Evolutionary conservation across 2,888 invertebrate genomes (phyloP), one percentile per base, ranked within the genome.

Genomic region (Pammene aurita): DNA sequence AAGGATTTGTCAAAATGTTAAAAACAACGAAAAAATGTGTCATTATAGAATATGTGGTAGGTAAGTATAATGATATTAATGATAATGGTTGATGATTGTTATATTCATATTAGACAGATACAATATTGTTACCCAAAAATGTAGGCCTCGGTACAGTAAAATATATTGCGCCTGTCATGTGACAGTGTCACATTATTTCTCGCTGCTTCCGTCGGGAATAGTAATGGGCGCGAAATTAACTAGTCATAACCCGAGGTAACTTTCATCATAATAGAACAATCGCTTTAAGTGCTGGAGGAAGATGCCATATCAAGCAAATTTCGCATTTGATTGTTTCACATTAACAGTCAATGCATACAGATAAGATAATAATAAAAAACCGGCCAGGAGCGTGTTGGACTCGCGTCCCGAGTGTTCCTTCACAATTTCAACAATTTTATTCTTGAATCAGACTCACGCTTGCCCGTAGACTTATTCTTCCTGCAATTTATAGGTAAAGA

Each of bases 151-250:
- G 9, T 14, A 65, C 64, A 60, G 46, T 58, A 48, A 60, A 60
- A 65, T 60, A 60, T 60, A 60, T 55, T 48, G 16, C 26, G 57
- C 14, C 58, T 64, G 64, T 52, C 65, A 65, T 55, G 60, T 55
- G 60, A 46, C 60, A 48, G 54, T 65, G 65, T 54, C 64, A 55
- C 54, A 35, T 65, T 60, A 55, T 55, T 42, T 69, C 44, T 54
- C 60, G 60, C 41, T 54, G 46, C 18, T 48, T 60, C 54, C 54
- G 60, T 65, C n/a, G 52, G 60, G 58, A 48, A 60, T 65, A 46
- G 60, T 60, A 64, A 69, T 60, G 54, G 58, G 60, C 58, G 64
- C 64, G 54, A 69, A 69, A 69, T 65, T 54, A 65, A 69, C 54
- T 54, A 64, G 60, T 67, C 58, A 46, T 65, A 69, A 50, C 34